Evolutionary conservation across 2,113 vertebrate genomes (phyloP), one percentile per base, ranked within the genome.

Genomic region (Bos javanicus): DNA sequence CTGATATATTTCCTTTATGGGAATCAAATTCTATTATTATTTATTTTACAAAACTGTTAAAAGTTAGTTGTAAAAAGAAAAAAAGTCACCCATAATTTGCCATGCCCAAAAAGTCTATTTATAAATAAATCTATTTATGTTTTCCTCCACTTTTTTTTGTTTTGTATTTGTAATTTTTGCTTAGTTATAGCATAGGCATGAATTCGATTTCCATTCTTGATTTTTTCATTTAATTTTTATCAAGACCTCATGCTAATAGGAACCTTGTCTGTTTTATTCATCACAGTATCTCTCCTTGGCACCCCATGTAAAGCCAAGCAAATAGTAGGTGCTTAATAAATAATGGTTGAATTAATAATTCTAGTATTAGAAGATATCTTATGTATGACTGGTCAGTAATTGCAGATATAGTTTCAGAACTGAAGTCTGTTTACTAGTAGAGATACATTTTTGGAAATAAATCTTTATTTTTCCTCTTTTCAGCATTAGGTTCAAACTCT

Each of bases 211-310:
- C 2, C 93, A 90, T 64, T 84, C 39, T 74, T 10, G 30, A 23
- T 43, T 43, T 94, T 91, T 81, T 92, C 33, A 30, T 67, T 88
- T 95, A 87, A 89, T 89, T 89, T 86, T 83, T 84, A 39, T 62
- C 46, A 90, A 74, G 25, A 17, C 33, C 23, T 56, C 13, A 39
- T 94, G 36, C 26, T 83, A 12, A 28, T 74, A 94, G 36, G 43
- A 94, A 26, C 13, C 19, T 82, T 64, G 46, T 91, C 26, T 91
- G 5, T 92, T 94, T 85, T 71, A 82, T 91, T 95, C 26, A 87
- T n/a, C 30, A 86, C 7, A 54, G 3, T 76, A n/a, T 83, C 57
- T 94, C 59, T 84, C 33, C 26, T 89, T 4, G 28, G 19, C 9
- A 92, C 9, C n/a, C 88, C 36, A 92, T 28, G 7, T 30, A 89